These are phyloP conservation scores for Mnemiopsis leidyi DNA, from an alignment of 37 sponge, comb jelly and placozoan genomes.

Conservation along the genomic window DNA sequence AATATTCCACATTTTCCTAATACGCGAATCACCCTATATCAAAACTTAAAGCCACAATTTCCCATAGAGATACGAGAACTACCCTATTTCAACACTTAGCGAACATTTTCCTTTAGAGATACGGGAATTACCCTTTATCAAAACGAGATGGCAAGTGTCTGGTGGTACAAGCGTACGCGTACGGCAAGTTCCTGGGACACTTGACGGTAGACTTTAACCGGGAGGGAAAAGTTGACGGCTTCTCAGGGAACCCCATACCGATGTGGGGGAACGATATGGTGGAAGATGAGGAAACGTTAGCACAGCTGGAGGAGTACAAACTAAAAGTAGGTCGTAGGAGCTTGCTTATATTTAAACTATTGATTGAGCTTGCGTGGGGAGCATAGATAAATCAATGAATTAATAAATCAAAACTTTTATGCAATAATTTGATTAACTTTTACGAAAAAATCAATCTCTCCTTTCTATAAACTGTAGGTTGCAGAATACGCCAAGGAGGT, in stretches of 20 bases:
- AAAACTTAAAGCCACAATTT: no score
- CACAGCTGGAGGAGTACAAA: neutral
- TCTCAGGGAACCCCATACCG: constrained; percentile 21
- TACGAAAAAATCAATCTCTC: no score
- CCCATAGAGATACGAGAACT: no score
- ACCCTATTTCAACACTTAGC: no score
- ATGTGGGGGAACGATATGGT: neutral
- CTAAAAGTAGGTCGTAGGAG: no score
- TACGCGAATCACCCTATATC: no score
- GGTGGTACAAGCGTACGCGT: constrained; percentile 62
- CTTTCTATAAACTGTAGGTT: neutral
- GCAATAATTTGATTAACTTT: no score
- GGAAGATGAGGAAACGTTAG: neutral
- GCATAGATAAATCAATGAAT: no score
- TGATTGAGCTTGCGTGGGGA: no score
- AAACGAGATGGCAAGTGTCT: neutral
- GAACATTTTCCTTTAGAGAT: neutral
- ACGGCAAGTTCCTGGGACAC: constrained; percentile 50
- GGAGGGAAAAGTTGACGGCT: neutral
- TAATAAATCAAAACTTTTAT: no score
- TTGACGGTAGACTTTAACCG: neutral
- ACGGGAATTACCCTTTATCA: neutral
- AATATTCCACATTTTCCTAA: no score
- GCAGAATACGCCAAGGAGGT: neutral
- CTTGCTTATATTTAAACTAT: no score